Evolutionary conservation across 1,140 invertebrate species (phyloP).

Genomic region (Drosophila azteca): DNA sequence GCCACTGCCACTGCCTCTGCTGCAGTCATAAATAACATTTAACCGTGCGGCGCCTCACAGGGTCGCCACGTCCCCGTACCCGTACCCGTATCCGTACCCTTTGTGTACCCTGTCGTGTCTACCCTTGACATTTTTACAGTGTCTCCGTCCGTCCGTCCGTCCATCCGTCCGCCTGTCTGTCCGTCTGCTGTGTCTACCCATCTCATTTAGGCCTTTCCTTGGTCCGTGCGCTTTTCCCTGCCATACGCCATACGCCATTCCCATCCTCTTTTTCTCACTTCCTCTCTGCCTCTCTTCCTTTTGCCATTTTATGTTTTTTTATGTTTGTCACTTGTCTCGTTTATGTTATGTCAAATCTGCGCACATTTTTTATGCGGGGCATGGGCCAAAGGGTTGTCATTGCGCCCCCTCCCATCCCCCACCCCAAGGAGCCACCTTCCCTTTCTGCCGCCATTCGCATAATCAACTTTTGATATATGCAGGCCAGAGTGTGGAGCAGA

Average conservation of each 20-base stretch:
- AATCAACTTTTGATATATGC: conserved; percentile 80
- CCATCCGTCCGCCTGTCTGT: too few relatives aligned
- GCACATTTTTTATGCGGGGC: conserved; percentile 63
- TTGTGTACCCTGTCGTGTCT: conserved; percentile 18
- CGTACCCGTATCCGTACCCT: conserved; percentile 18
- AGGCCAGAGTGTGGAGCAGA: conserved; percentile 11
- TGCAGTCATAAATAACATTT: conserved; percentile 80
- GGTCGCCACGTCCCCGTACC: background rate
- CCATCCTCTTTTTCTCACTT: conserved; percentile 10
- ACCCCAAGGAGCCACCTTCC: conserved; percentile 6
- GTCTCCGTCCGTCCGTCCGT: conserved; percentile 11
- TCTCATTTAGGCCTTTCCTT: conserved; percentile 59
- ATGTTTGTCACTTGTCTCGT: conserved; percentile 77
- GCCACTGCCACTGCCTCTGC: background rate
- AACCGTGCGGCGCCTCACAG: conserved; percentile 36
- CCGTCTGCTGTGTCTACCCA: conserved; percentile 40
- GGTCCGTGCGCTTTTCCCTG: conserved; percentile 12
- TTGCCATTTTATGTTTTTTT: conserved; percentile 41
- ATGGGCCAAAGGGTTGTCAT: conserved; percentile 50
- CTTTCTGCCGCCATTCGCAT: conserved; percentile 53
- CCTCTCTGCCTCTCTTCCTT: conserved; percentile 29
- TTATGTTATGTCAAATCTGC: conserved; percentile 78
- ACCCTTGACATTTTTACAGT: conserved; percentile 77
- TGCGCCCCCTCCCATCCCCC: background rate
- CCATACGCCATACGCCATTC: background rate